A percentile compares a stretch with the other conserved stretches of the same genome.
phyloP scores from a whole-genome alignment of 2,888 invertebrate species.

The Cataglyphis altisquamis region DNA sequence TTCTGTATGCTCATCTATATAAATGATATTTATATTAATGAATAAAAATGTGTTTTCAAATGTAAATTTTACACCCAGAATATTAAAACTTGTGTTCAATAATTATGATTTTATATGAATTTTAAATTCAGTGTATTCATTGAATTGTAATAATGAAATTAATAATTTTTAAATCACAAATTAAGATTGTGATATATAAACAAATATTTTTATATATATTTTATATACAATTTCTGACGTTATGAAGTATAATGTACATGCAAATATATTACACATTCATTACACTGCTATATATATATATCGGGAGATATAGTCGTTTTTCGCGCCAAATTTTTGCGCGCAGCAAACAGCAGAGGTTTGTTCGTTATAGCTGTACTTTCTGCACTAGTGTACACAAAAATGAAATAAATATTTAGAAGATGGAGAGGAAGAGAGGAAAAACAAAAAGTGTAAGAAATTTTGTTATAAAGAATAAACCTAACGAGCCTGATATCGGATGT shows the following conservation, averaged over 20 bases:
- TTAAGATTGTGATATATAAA: slow-evolving; percentile 38
- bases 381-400: too few species aligned
- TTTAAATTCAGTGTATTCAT: slow-evolving; percentile 35
- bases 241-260: slow-evolving; percentile 24
- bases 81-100: slow-evolving; percentile 56
- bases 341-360: too few species aligned
- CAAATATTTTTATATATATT: slow-evolving; percentile 69
- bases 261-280: not conserved
- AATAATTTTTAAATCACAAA: slow-evolving; percentile 28
- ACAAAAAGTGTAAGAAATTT: too few species aligned
- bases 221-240: slow-evolving; percentile 46
- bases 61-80: slow-evolving; percentile 4
- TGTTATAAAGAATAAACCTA: too few species aligned
- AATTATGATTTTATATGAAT: slow-evolving; percentile 64
- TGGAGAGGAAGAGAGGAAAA: too few species aligned
- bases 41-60: not conserved
- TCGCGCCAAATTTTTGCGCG: too few species aligned
- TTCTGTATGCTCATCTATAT: not conserved
- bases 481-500: too few species aligned
- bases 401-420: too few species aligned
- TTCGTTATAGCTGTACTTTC: too few species aligned
- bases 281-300: not conserved
- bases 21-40: not conserved
- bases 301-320: too few species aligned
- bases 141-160: slow-evolving; percentile 44